Percentiles rank a stretch among this genome's conserved stretches.
These are phyloP conservation scores for Brachyopa scutellaris DNA, from an alignment of 2,888 invertebrate genomes.

Conservation along the genomic window DNA sequence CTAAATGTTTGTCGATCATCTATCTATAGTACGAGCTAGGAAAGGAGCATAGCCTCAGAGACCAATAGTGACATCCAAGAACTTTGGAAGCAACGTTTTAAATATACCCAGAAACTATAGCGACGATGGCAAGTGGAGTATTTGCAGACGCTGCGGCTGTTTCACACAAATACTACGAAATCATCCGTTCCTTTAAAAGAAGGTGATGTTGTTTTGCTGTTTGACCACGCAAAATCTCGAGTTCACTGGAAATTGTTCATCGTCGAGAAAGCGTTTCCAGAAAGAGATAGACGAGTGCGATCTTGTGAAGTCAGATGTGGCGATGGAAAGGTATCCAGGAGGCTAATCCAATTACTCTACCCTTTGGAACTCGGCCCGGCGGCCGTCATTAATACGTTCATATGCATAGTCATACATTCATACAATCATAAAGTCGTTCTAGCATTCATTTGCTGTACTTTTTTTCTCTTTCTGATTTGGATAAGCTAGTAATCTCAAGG, in stretches of 20 bases:
- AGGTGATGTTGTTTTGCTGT: not conserved
- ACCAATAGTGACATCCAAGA: not conserved
- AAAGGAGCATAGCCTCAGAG: not conserved
- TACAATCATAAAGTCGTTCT: too few species aligned
- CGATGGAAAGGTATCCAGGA: not conserved
- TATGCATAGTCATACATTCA: too few species aligned
- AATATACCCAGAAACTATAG: not conserved
- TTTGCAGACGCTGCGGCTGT: conserved; percentile 19
- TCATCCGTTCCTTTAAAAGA: not conserved
- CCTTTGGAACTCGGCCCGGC: conserved; percentile 9
- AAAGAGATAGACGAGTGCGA: conserved; percentile 12
- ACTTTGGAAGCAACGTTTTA: not conserved
- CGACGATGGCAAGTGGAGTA: conserved; percentile 23
- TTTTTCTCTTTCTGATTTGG: too few species aligned
- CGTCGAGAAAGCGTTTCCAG: too few species aligned
- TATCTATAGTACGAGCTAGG: not conserved
- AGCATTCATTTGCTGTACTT: too few species aligned
- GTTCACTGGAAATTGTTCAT: conserved; percentile 7
- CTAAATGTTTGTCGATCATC: too few species aligned
- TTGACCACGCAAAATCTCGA: too few species aligned
- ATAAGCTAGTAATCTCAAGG: too few species aligned
- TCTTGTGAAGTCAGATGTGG: conserved; percentile 5
- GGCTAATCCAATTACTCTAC: conserved; percentile 5
- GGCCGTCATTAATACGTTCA: too few species aligned
- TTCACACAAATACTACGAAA: conserved; percentile 1